Evolutionary conservation across 2,888 invertebrate genomes (phyloP), one percentile per base, ranked within the genome.

Genomic region (Phyto melanocephala): DNA sequence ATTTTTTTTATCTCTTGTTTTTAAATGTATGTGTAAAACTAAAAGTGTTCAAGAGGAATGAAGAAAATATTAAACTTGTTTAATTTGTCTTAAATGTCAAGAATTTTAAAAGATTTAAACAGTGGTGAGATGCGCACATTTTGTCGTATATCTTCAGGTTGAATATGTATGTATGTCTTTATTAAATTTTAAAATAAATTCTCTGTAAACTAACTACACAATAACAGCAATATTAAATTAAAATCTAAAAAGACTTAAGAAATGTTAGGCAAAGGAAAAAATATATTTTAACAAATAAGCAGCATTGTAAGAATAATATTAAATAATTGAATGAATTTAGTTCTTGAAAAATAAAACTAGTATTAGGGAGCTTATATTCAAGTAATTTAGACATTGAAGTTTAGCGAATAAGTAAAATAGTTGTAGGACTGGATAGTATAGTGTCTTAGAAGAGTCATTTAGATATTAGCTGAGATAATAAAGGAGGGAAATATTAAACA

Each of bases 21-120:
- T 1, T 56, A 58, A n/a, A 63, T 47, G 45, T 63, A 63, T 35
- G 28, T 33, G 33, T 33, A 42, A 33, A 17, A 3, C 42, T 40
- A 40, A 40, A 22, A 54, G 15, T 54, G 15, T 20, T 8, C 33
- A 45, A 70, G 20, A 45, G 13, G 10, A 40, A 42, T 70, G 56
- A 17, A 45, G n/a, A n/a, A n/a, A n/a, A 42, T 15, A 24, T 50
- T 17, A 45, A 70, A 58, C 58, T 45, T 58, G 70, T 58, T 70
- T 58, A 45, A 70, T 70, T 54, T 70, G 28, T 70, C 33, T 63
- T 70, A 58, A 70, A 70, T 70, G 56, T 45, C 70, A 56, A 56
- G 17, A 45, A 68, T 22, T 35, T 37, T 13, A 22, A 15, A 37
- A 37, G 11, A 40, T 8, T 40, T 22, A 20, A 35, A 54, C 28